Evolutionary conservation across 1,140 invertebrate species (phyloP).

Genomic region (Cydia splendana): DNA sequence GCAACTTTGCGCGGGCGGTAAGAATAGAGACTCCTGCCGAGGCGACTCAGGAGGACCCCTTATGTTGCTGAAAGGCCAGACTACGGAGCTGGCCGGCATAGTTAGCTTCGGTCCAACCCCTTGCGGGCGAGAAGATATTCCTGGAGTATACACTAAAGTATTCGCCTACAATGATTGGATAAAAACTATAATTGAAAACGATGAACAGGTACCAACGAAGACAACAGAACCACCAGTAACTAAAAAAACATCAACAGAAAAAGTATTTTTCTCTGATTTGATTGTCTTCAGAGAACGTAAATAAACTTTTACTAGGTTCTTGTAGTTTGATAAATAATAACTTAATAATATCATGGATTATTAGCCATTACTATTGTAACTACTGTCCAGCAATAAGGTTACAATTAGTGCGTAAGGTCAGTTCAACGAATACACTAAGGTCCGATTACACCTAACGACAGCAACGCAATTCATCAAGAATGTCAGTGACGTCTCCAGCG

Average conservation of each 20-base stretch:
- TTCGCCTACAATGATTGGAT: slow-evolving; percentile 13
- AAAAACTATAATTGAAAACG: not conserved
- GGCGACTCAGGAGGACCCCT: slow-evolving; percentile 1
- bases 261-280: not conserved
- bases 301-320: not conserved
- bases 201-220: not conserved
- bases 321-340: too few relatives aligned
- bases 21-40: slow-evolving; percentile 16
- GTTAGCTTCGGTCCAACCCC: not conserved
- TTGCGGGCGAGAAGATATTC: not conserved
- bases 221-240: not conserved
- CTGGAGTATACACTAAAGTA: slow-evolving; percentile 17
- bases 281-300: not conserved
- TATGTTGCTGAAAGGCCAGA: not conserved
- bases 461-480: too few relatives aligned
- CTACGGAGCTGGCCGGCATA: not conserved
- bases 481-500: too few relatives aligned
- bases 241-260: not conserved
- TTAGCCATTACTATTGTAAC: too few relatives aligned
- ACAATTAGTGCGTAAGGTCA: too few relatives aligned
- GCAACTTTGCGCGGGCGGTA: slow-evolving; percentile 9
- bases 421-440: too few relatives aligned
- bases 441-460: too few relatives aligned
- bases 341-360: too few relatives aligned
- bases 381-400: too few relatives aligned